Evolutionary conservation across 2,797 vertebrate species (phyloP), one percentile per base, ranked within the genome.

Genomic region (Myotis daubentonii): DNA sequence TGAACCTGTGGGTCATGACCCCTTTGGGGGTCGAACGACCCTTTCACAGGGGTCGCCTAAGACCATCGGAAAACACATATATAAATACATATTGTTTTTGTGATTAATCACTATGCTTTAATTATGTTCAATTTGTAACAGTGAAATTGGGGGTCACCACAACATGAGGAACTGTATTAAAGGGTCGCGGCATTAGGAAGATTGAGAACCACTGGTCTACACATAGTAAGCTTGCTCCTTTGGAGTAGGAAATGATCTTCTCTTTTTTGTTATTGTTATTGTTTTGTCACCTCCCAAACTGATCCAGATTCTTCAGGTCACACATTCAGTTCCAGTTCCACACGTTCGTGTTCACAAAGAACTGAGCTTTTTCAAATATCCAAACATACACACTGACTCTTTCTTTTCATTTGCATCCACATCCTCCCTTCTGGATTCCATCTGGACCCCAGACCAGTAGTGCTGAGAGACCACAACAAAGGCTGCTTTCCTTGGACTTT

Each of bases 401-500:
- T 85, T 86, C 76, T 85, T 96, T 91, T 89, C 65, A 80, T 89
- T 95, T 94, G 74, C 88, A 83, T 88, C 92, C 82, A 13, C 74
- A 75, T 96, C 49, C 51, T 70, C 44, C 88, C 97, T 94, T 97
- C 96, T 97, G 96, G 96, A 87, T 91, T 93, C 93, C 97, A 97
- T 96, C 96, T 97, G 97, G 82, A 94, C 83, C 75, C 44, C 5
- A 96, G 95, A 79, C 79, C 93, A 93, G 91, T 92, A 96, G 82
- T 91, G 88, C 71, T 57, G 68, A 96, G 78, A 83, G 36, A 95
- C 96, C 97, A 97, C 95, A 97, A 96, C 85, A 97, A 96, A 97
- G 94, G 53, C 93, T 89, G 86, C 88, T 93, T 82, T 93, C 93
- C 85, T 55, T n/a, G 49, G 82, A 80, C 76, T 92, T 91, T 89